Evolutionary conservation across 2,888 invertebrate species (phyloP), one percentile per base, ranked within the genome.

Genomic region (Epirrhoe alternata): DNA sequence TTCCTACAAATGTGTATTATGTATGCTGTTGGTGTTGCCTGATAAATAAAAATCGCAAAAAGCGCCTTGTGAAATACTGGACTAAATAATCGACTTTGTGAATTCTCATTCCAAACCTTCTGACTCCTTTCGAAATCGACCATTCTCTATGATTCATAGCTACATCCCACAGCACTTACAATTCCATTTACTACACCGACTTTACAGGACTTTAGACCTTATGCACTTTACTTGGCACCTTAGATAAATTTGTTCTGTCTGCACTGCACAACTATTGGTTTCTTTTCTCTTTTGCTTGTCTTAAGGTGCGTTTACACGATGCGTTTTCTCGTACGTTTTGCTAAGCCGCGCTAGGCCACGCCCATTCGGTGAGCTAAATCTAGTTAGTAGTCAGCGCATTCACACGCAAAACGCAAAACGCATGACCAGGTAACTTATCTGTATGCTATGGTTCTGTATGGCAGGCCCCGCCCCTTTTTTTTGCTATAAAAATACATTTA

Each of bases 121-220:
- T 71, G 52, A 56, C 64, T 42, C 57, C 61, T 65, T 69, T 61
- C 52, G 33, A 64, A 67, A 67, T 69, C 67, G 66, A 68, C 59
- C 59, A 68, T 63, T 64, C 66, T 62, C 58, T 71, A 73, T 71
- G 71, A 73, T 73, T 70, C 73, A 73, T 68, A 52, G 65, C 61
- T 69, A 71, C 71, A 69, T 58, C 61, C 55, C 66, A 66, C 64
- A 68, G 71, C 71, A 71, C 69, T 73, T 66, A 53, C 59, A 57
- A 56, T 59, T 64, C 69, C 69, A 70, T 73, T 71, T 68, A 65
- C 68, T 52, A 70, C 61, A 17, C 30, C 35, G 16, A 52, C 45
- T 58, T 66, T 49, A 54, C 12, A 61, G 61, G 60, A 61, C 17
- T 68, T 55, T 64, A 52, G 65, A 66, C 68, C 62, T 66, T 69